These are phyloP conservation scores for Drosophila oshimai DNA, from an alignment of 1,140 invertebrate genomes.

Conservation along the genomic window DNA sequence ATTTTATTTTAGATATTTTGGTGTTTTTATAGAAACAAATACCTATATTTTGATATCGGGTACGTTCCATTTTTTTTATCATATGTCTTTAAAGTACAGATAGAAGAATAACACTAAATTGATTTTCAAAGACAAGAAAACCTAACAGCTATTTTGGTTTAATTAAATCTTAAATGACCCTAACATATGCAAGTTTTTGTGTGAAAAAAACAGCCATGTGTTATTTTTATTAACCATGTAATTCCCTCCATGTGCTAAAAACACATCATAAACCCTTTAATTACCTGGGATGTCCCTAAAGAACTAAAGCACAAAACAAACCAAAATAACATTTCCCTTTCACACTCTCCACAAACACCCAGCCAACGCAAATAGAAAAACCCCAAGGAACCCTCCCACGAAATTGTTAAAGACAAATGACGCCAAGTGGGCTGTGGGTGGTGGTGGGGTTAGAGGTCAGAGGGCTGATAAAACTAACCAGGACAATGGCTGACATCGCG, in stretches of 20 bases:
- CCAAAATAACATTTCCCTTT: not conserved
- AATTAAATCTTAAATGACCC: too few species aligned
- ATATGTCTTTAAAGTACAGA: too few species aligned
- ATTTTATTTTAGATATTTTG: not conserved
- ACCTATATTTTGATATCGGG: too few species aligned
- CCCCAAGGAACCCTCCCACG: not conserved
- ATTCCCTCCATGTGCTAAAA: not conserved
- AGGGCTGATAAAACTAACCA: conserved; percentile 12
- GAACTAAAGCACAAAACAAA: not conserved
- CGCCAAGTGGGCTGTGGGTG: not conserved
- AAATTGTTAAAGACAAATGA: conserved; percentile 9
- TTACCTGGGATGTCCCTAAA: not conserved
- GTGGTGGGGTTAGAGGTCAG: conserved; percentile 1
- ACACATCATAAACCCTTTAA: not conserved
- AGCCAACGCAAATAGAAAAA: not conserved
- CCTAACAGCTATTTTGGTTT: too few species aligned
- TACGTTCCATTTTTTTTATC: too few species aligned
- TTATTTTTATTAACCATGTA: not conserved
- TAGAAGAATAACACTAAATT: too few species aligned
- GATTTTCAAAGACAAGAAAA: too few species aligned
- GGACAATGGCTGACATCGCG: conserved; percentile 46
- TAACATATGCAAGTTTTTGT: too few species aligned
- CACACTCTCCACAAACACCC: not conserved
- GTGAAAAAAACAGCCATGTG: too few species aligned
- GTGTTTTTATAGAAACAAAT: too few species aligned